A percentile compares a stretch with the other conserved stretches of the same genome.
Conservation (phyloP, 1,140 invertebrate species). For the Oscheius sp. region DNA sequence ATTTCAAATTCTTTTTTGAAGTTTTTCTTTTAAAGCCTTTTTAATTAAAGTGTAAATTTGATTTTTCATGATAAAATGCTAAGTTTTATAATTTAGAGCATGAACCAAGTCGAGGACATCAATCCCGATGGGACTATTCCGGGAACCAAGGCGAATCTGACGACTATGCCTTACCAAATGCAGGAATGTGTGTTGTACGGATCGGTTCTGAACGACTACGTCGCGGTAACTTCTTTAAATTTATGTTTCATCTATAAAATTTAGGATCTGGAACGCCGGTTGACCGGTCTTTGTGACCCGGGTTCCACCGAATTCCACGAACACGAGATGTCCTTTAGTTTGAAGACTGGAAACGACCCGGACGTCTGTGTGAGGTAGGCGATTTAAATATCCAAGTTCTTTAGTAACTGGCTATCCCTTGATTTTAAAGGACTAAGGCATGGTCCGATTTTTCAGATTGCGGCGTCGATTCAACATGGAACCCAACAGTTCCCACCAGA, state of each 20-base stretch:
- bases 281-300: slow-evolving; percentile 37
- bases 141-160: too few species aligned
- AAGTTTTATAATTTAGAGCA: too few species aligned
- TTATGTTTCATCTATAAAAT: not conserved
- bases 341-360: slow-evolving; percentile 1
- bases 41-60: too few species aligned
- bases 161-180: slow-evolving; percentile 28
- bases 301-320: slow-evolving; percentile 31
- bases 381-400: not conserved
- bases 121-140: too few species aligned
- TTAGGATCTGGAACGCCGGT: slow-evolving; percentile 31
- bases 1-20: too few species aligned
- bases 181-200: slow-evolving; percentile 40
- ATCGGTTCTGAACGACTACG: slow-evolving; percentile 8
- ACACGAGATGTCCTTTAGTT: slow-evolving; percentile 40
- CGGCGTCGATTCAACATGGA: slow-evolving; percentile 28
- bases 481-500: not conserved
- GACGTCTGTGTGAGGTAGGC: slow-evolving; percentile 30
- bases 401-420: not conserved
- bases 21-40: too few species aligned
- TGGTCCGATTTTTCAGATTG: slow-evolving; percentile 32
- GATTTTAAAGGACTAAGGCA: not conserved
- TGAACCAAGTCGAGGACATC: too few species aligned
- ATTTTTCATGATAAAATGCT: too few species aligned
- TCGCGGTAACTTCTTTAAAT: slow-evolving; percentile 1